Percentiles rank a stretch among this genome's conserved stretches.
phyloP scores from a whole-genome alignment of 2,888 invertebrate species.

The Drosophila multiciliata region DNA sequence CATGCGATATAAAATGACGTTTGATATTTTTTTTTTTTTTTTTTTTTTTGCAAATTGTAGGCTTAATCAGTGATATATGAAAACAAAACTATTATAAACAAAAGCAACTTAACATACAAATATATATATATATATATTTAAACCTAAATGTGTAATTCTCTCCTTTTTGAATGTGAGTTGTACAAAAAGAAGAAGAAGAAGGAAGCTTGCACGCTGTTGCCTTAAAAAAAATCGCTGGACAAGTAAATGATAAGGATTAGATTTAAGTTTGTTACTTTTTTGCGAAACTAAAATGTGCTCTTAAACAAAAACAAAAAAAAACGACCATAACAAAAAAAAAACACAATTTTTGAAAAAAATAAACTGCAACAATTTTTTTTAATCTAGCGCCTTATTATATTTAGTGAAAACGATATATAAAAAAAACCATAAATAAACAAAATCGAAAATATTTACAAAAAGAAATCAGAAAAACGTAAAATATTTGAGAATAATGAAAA shows the following conservation, averaged over 20 bases:
- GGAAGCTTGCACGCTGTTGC: slow-evolving; percentile 63
- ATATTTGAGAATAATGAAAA: slow-evolving; percentile 17
- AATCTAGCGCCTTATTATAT: slow-evolving; percentile 51
- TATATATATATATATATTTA: slow-evolving; percentile 20
- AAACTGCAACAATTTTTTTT: slow-evolving; percentile 25
- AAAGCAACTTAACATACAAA: slow-evolving; percentile 38
- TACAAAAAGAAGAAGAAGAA: slow-evolving; percentile 13
- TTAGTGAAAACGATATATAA: slow-evolving; percentile 25
- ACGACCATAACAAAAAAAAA: slow-evolving; percentile 37
- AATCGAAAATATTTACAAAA: slow-evolving; percentile 46
- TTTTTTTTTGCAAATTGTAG: slow-evolving; percentile 49
- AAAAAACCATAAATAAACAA: slow-evolving; percentile 2
- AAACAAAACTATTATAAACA: slow-evolving; percentile 14
- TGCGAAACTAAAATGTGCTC: slow-evolving; percentile 62
- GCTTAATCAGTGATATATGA: slow-evolving; percentile 69
- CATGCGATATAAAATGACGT: slow-evolving; percentile 73
- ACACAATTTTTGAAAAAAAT: slow-evolving; percentile 20
- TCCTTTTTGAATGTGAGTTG: slow-evolving; percentile 52
- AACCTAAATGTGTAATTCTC: slow-evolving; percentile 40
- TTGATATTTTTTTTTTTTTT: slow-evolving; percentile 61
- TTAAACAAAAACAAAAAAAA: slow-evolving; percentile 45
- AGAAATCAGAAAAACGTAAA: not conserved
- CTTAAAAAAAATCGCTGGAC: slow-evolving; percentile 51
- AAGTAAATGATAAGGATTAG: slow-evolving; percentile 34
- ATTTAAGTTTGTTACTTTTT: slow-evolving; percentile 56